Percentiles rank a stretch among this genome's conserved stretches.
Conservation (phyloP, 2,888 invertebrate species). For the Teinopalpus imperialis region DNA sequence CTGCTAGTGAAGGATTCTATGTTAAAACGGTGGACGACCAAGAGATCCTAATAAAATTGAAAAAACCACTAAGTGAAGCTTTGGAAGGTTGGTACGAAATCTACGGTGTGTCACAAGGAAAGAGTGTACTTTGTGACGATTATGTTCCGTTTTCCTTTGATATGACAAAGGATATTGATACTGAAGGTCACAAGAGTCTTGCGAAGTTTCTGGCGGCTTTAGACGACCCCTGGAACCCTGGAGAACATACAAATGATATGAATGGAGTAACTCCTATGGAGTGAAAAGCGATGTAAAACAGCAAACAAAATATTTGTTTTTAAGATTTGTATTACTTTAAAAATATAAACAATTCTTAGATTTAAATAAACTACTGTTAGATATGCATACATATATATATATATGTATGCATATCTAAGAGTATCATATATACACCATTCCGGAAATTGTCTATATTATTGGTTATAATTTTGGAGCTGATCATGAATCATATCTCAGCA, state of each 20-base stretch:
- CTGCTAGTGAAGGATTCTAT: constrained; percentile 68
- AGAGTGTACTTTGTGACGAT: constrained; percentile 68
- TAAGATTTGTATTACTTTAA: too few species aligned
- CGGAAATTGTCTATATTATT: too few species aligned
- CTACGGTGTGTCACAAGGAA: constrained; percentile 70
- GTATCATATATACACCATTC: too few species aligned
- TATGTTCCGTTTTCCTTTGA: constrained; percentile 64
- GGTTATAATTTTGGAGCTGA: too few species aligned
- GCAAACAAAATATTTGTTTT: too few species aligned
- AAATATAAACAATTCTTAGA: too few species aligned
- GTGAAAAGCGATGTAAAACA: too few species aligned
- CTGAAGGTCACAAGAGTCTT: constrained; percentile 67
- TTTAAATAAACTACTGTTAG: too few species aligned
- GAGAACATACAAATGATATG: constrained; percentile 50
- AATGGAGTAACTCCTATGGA: constrained; percentile 62
- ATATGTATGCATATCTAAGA: too few species aligned
- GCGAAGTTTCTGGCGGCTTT: constrained; percentile 63
- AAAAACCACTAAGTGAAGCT: constrained; percentile 61
- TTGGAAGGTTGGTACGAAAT: constrained; percentile 78
- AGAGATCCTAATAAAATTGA: constrained; percentile 64
- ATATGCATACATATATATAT: too few species aligned
- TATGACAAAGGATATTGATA: constrained; percentile 64
- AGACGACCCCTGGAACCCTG: constrained; percentile 76
- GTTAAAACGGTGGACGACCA: constrained; percentile 74
- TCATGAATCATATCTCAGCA: too few species aligned